Percentiles rank a stretch among this genome's conserved stretches.
phyloP scores from a whole-genome alignment of 2,113 vertebrate species.

The Ammodytes marinus region DNA sequence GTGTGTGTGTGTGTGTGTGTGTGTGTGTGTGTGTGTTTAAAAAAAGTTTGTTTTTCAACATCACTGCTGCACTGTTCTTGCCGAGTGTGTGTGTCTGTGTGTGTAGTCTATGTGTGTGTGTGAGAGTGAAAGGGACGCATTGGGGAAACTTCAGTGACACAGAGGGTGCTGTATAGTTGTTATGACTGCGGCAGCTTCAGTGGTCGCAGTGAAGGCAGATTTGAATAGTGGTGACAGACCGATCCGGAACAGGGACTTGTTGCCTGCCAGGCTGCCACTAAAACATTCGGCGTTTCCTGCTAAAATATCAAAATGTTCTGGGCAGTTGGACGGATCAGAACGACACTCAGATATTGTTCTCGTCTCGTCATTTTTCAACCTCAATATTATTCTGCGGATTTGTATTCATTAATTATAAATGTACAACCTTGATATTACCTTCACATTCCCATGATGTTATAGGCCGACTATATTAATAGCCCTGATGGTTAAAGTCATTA shows the following conservation, averaged over 20 bases:
- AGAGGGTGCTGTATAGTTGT: background rate
- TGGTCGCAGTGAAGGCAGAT: conserved; percentile 11
- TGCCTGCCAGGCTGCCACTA: conserved; percentile 37
- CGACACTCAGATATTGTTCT: no score
- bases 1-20: background rate
- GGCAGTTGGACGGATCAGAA: no score
- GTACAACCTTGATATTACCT: background rate
- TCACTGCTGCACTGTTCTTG: no score
- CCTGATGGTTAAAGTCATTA: background rate
- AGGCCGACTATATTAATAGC: background rate
- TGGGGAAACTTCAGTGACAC: conserved; percentile 46
- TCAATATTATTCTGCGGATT: background rate
- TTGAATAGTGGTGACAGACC: conserved; percentile 37
- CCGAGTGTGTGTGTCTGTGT: background rate
- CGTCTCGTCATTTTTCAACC: background rate
- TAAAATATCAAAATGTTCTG: background rate
- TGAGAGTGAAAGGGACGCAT: background rate
- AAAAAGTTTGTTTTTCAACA: no score
- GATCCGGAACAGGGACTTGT: conserved; percentile 62
- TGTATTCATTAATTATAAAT: background rate
- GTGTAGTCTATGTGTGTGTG: background rate
- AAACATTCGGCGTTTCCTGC: background rate
- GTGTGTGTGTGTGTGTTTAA: background rate
- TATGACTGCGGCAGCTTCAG: conserved; percentile 48
- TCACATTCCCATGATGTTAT: background rate